Evolutionary conservation across 2,888 invertebrate genomes (phyloP), one percentile per base, ranked within the genome.

Genomic region (Chirona hameri): DNA sequence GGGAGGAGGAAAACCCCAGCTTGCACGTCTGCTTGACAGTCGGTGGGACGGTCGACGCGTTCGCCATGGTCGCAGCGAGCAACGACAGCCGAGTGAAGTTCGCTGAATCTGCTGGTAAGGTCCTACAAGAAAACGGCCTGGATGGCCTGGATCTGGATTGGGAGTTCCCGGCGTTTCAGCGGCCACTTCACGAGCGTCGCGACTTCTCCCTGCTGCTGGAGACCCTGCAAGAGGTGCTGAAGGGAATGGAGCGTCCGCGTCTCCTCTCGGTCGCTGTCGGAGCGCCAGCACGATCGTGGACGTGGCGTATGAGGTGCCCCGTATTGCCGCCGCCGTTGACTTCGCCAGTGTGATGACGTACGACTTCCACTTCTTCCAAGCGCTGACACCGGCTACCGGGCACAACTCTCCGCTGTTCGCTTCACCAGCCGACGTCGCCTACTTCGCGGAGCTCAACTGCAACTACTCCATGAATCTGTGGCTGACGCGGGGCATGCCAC

Each of bases 281-380:
- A 4, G 87, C 88, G 29, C 87, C 12, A 85, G 85, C 18, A 86
- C 86, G 4, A 87, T 88, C 72, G 86, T 87, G 0, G 84, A 85
- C 81, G 82, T 83, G 24, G 86, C 87, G 0, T 88, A 88, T 83
- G 86, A 88, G 81, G 85, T 87, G 10, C 83, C 85, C 15, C 85
- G 85, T 14, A 81, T 88, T 82, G 86, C 86, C 81, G 85, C 86
- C 82, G 86, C 86, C 83, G 86, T 86, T 21, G 88, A 88, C 84
- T 87, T 87, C 83, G 85, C 88, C 15, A 87, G 88, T 84, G 84
- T 88, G 4, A 88, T 88, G 88, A 86, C 86, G 72, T 88, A 88
- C 84, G 88, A 88, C 84, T 88, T 86, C 82, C 88, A 88, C 83
- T 86, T 86, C 52, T 87, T 83, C 60, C 83, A 81, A 52, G 81